Evolutionary conservation across 2,797 vertebrate species (phyloP).

Genomic region (Gobionotothen gibberifrons): DNA sequence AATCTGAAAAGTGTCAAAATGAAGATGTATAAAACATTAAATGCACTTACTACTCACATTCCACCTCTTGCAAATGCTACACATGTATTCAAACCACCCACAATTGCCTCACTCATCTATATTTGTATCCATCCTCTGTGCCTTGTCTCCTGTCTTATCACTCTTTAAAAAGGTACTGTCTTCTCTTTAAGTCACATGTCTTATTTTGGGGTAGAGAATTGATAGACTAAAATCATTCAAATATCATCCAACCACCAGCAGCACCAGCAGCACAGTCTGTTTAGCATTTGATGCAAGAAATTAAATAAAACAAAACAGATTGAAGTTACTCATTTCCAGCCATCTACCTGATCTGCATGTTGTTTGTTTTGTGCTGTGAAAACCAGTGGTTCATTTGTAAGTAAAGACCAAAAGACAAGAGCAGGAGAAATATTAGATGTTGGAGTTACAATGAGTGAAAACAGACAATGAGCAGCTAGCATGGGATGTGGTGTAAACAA

Average conservation of each 20-base stretch:
- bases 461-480: constrained; percentile 60
- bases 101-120: not conserved
- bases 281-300: constrained; percentile 31
- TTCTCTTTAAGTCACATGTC: not conserved
- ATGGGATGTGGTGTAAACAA: constrained; percentile 28
- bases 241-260: not conserved
- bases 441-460: constrained; percentile 47
- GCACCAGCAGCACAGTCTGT: constrained; percentile 18
- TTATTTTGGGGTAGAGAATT: not conserved
- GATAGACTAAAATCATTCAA: not conserved
- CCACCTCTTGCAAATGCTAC: not conserved
- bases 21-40: not conserved
- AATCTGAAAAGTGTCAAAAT: not conserved
- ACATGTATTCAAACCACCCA: not conserved
- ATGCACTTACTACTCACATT: not conserved
- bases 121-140: not conserved
- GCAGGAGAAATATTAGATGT: constrained; percentile 28
- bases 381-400: not conserved
- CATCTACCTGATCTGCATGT: not conserved
- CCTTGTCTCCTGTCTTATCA: not conserved
- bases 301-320: constrained; percentile 2
- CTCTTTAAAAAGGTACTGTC: not conserved
- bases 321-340: constrained; percentile 4
- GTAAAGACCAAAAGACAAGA: constrained; percentile 12
- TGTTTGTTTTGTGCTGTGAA: not conserved